Evolutionary conservation across 2,113 vertebrate species (phyloP), one percentile per base, ranked within the genome.

Genomic region (Nematolebias whitei): DNA sequence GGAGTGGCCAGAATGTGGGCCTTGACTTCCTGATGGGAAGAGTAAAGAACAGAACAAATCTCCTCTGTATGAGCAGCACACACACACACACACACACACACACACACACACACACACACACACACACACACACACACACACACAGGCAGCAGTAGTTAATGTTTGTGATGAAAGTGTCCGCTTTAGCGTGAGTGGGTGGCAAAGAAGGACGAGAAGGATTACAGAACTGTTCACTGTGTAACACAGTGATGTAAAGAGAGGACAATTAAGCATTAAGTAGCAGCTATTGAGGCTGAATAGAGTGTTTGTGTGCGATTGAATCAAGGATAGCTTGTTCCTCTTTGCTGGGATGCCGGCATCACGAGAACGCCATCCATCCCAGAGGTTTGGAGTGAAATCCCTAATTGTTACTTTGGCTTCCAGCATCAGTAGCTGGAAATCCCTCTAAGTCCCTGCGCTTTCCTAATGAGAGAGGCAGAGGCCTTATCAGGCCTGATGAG

Each of bases 381-480:
- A 73, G 73, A 79, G 77, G 76, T 76, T 83, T 66, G 62, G 58
- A 79, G 80, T 78, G 49, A 85, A 88, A 85, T 84, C 88, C 78
- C 71, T 90, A 89, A 89, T 90, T 90, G 87, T 84, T 82, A 54
- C 78, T 64, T 76, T 82, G 66, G 71, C 74, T 79, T 87, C 73
- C 71, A 63, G 82, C 80, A 78, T 87, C 85, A 88, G 86, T 83
- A 80, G 77, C 84, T 86, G 63, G 77, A 88, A 88, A 90, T 90
- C 86, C 83, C 82, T 80, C 71, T 79, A 80, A 85, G 80, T 88
- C 85, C 75, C 68, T 73, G 72, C 76, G 79, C 83, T 74, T 85
- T 78, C 80, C 79, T 91, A 92, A 92, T 89, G 88, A 90, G 82
- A 80, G 75, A 78, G 71, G 78, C 83, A 78, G 75, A 79, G 86